Evolutionary conservation across 1,140 invertebrate species (phyloP), one percentile per base, ranked within the genome.

Genomic region (Lasioglossum baleicum): DNA sequence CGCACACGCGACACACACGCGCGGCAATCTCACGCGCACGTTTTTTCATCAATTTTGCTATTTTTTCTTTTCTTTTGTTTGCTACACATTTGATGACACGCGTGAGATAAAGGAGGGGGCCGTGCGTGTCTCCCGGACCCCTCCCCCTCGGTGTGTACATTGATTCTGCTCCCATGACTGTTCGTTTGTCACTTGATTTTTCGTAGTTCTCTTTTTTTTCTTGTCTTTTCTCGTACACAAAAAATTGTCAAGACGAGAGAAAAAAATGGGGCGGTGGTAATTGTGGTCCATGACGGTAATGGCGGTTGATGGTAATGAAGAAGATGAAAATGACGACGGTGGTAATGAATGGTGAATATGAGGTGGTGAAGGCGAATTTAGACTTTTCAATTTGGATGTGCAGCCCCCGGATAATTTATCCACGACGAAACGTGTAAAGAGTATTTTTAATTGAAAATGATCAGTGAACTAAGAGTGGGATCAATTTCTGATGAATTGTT

Each of bases 1-100:
- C 72, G 63, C 83, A 80, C 77, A 48, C 83, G 51, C 83, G 44
- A 70, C 60, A 64, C 69, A 77, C 81, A 82, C 77, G 63, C 78
- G 70, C 64, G 51, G 51, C 51, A 74, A 67, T 80, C 75, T 74
- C 87, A 82, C 79, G 83, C 83, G 84, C 42, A 75, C 77, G 81
- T 66, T 83, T 67, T 61, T 42, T 35, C 35, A 35, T 35, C 35
- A 35, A 35, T 35, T 35, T 35, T 35, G 2, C 35, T 35, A 35
- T 35, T 35, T 35, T 35, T 35, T 35, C 35, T 35, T 35, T 35
- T 3, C 3, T 35, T 35, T 35, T 35, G 35, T 35, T 35, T 35
- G 35, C 35, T 35, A 4, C 3, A 35, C 35, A 35, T 60, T 83
- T 82, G 44, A 48, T 48, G 44, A 69, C 83, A 65, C 78, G 82